phyloP scores from a whole-genome alignment of 2,113 vertebrate genomes.

The Chinchilla lanigera region DNA sequence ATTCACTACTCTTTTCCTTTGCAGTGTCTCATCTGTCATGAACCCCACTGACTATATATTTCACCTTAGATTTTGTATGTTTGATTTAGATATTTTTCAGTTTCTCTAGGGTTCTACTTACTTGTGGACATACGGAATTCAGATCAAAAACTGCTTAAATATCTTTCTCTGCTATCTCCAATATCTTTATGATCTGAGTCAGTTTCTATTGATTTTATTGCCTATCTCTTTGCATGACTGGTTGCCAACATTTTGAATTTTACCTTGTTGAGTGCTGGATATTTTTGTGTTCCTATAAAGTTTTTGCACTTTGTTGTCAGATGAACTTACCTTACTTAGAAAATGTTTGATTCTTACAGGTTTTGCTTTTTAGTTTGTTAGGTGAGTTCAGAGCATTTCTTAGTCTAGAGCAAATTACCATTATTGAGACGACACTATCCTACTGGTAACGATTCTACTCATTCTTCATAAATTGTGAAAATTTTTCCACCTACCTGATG shows the following conservation, averaged over 20 bases:
- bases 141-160: background rate
- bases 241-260: background rate
- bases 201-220: background rate
- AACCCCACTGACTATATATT: background rate
- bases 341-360: background rate
- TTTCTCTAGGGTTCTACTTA: background rate
- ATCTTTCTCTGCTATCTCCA: background rate
- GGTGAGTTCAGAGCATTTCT: background rate
- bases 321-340: background rate
- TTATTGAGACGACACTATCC: background rate
- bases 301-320: background rate
- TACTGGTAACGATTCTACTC: background rate
- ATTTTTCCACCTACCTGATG: background rate
- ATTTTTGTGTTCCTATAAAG: background rate
- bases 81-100: background rate
- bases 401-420: background rate
- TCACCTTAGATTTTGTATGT: background rate
- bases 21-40: background rate
- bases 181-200: background rate
- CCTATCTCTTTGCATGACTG: background rate
- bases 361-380: background rate
- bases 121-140: background rate
- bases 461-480: background rate
- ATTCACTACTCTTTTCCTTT: background rate
- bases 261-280: background rate